These are phyloP conservation scores for Acrocyrtus sp. DNA, from an alignment of 2,888 invertebrate species.

Conservation along the genomic window DNA sequence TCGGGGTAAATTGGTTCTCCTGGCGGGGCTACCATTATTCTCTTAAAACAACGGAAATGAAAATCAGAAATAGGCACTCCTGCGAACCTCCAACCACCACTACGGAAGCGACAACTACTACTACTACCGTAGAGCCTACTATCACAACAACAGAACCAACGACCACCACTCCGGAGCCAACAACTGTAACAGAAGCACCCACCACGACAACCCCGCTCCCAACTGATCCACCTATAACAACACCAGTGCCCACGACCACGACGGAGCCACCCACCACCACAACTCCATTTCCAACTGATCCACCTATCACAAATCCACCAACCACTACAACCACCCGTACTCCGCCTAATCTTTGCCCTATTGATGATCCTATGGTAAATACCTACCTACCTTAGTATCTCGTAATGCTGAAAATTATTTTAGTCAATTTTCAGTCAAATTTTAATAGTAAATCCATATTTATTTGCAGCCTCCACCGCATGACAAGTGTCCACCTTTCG, in stretches of 20 bases:
- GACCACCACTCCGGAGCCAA: neutral
- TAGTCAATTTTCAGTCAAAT: too few relatives aligned
- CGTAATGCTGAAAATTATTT: too few relatives aligned
- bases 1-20: conserved; percentile 64
- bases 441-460: neutral
- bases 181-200: neutral
- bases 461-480: neutral
- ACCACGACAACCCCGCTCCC: neutral
- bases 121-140: neutral
- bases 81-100: too few relatives aligned
- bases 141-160: neutral
- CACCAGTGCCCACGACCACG: neutral
- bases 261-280: neutral
- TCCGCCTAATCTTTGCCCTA: neutral
- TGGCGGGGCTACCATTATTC: conserved; percentile 65
- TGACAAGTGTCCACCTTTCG: neutral
- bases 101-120: neutral
- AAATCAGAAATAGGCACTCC: conserved; percentile 60
- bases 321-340: neutral
- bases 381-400: neutral
- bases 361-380: neutral
- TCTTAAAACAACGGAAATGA: conserved; percentile 64
- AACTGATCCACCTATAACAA: neutral
- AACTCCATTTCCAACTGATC: neutral
- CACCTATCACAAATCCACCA: neutral